Evolutionary conservation across 2,888 invertebrate species (phyloP), one percentile per base, ranked within the genome.

Genomic region (Clanis bilineata): DNA sequence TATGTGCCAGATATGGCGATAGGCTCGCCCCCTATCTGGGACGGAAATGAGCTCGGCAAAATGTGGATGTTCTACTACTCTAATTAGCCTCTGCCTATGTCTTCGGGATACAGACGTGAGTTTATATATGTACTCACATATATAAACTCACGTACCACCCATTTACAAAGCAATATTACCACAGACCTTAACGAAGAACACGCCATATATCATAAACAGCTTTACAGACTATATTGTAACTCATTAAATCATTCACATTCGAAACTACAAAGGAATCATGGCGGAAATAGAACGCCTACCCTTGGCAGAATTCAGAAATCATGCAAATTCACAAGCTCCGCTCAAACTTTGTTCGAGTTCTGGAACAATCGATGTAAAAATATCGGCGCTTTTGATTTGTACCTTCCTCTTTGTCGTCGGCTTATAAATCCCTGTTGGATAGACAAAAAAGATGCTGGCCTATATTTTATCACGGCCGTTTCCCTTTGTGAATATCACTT

Each of bases 251-350:
- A 21, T 32, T 28, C 18, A 51, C 41, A 18, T 41, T n/a, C 18
- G 5, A 38, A n/a, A 38, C n/a, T 38, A 36, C 22, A 23, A 47
- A 45, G 44, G 59, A 56, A 56, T 56, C 44, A 25, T 56, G 45
- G 18, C 55, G 59, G 59, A 59, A 59, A 59, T 56, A 56, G 38
- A 45, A 45, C 43, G 18, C 22, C 43, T 41, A 21, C 32, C 54
- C 23, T 32, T 23, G 18, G 45, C 36, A 56, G 56, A 45, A 45
- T 45, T 45, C 36, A 56, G 56, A 45, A 45, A 56, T 45, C 59
- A 59, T 56, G 59, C 45, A 45, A 59, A 59, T 56, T 59, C 56
- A 38, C 59, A 55, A 22, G 23, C 36, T 59, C 45, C 18, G 12
- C 21, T 41, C 41, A 58, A 58, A 47, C 36, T 18, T 41, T 39